Evolutionary conservation across 2,797 vertebrate genomes (phyloP).

Genomic region (Nannoperca obscura): DNA sequence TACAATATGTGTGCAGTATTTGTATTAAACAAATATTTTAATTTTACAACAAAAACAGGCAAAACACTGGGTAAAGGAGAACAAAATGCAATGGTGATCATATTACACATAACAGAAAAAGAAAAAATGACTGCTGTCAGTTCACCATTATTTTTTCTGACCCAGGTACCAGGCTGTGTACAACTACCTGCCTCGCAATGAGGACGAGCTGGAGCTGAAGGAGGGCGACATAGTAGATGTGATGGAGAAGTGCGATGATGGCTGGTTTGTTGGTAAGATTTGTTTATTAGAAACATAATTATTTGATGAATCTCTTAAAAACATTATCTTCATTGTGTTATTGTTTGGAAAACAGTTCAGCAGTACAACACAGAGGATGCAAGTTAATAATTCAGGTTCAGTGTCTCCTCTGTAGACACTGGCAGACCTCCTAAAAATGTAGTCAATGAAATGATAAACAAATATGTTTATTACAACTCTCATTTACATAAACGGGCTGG

Average conservation of each 20-base stretch:
- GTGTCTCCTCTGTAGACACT: neutral
- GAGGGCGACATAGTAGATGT: conserved; percentile 97
- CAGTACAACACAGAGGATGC: neutral
- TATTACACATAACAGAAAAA: neutral
- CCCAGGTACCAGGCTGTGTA: conserved; percentile 95
- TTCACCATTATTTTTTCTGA: neutral
- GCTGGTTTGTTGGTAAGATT: conserved; percentile 97
- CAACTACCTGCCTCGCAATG: conserved; percentile 96
- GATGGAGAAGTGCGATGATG: conserved; percentile 98
- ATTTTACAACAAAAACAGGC: neutral
- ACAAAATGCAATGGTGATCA: neutral
- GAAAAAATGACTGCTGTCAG: too few relatives aligned
- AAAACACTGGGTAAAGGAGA: neutral
- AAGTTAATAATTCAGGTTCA: neutral
- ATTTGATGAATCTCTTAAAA: neutral
- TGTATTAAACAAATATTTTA: neutral
- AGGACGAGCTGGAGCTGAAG: conserved; percentile 97
- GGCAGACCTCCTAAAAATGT: too few relatives aligned
- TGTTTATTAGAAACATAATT: neutral
- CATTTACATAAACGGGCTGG: neutral
- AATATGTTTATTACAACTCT: too few relatives aligned
- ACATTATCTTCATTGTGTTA: neutral
- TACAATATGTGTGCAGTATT: neutral
- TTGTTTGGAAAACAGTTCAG: neutral
- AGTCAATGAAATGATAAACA: too few relatives aligned